Percentiles rank a stretch among this genome's conserved stretches.
phyloP scores from a whole-genome alignment of 53 echinoderm and acorn worm species.

The Mesocentrotus franciscanus region DNA sequence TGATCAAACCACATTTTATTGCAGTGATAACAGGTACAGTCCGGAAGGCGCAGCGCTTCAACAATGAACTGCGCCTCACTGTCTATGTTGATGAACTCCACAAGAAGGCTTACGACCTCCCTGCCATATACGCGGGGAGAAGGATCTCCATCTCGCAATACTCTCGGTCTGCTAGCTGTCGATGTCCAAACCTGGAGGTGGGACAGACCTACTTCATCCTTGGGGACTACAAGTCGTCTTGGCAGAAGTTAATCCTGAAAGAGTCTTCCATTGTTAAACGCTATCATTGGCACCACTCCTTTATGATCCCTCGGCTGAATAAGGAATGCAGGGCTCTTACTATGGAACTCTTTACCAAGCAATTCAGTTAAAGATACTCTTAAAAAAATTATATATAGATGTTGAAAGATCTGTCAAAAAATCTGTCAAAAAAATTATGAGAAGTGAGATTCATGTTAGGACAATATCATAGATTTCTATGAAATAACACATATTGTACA shows the following conservation, averaged over 20 bases:
- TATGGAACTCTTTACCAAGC: background rate
- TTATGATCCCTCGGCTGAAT: conserved; percentile 12
- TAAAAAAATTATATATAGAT: background rate
- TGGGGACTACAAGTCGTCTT: conserved; percentile 68
- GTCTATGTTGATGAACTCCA: conserved; percentile 50
- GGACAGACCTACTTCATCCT: conserved; percentile 82
- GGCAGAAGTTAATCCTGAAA: conserved; percentile 75
- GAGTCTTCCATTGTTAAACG: conserved; percentile 70
- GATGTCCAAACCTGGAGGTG: conserved; percentile 78
- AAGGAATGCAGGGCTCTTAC: conserved; percentile 48
- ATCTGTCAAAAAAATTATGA: background rate
- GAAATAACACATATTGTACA: no score
- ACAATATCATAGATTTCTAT: no score
- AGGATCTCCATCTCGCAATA: conserved; percentile 50
- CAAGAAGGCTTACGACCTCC: conserved; percentile 64
- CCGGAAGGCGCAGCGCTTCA: conserved; percentile 22
- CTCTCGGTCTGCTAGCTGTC: conserved; percentile 61
- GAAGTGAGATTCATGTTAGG: no score
- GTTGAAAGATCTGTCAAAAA: background rate
- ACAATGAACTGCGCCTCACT: conserved; percentile 39
- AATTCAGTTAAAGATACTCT: background rate
- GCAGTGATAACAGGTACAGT: conserved; percentile 63
- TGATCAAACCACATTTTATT: background rate
- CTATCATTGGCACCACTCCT: conserved; percentile 73
- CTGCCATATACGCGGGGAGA: background rate